Percentiles rank a stretch among this genome's conserved stretches.
Conservation (phyloP, 2,888 invertebrate genomes). For the Leptura quadrifasciata region DNA sequence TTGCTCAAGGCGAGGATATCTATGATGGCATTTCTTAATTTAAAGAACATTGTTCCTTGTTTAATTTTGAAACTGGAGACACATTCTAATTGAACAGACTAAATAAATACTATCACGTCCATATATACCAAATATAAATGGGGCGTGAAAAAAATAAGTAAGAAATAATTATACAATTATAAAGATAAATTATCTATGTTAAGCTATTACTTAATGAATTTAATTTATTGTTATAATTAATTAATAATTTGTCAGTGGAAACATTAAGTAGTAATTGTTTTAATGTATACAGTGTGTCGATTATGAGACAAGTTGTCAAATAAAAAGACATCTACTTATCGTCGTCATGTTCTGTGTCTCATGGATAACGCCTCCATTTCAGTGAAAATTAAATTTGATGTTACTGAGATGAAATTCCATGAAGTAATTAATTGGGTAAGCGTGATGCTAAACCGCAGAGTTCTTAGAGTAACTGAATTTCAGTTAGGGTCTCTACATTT, state of each 20-base stretch:
- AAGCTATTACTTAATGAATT: background rate
- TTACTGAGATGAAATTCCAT: background rate
- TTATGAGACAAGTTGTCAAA: background rate
- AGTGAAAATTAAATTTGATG: background rate
- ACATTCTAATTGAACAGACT: background rate
- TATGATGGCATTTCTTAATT: background rate
- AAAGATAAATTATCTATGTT: slow-evolving; percentile 17
- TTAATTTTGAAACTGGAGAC: background rate
- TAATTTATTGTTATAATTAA: slow-evolving; percentile 7
- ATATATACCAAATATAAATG: slow-evolving; percentile 8
- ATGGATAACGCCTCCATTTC: no score
- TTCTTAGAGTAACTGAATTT: no score
- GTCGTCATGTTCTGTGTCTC: no score
- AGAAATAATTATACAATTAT: slow-evolving; percentile 28
- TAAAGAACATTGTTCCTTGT: background rate
- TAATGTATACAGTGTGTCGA: background rate
- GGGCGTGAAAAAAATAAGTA: slow-evolving; percentile 23
- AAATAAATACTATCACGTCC: background rate
- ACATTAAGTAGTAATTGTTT: background rate
- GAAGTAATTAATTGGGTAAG: background rate
- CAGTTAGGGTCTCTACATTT: no score
- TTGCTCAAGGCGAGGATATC: background rate
- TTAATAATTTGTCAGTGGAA: slow-evolving; percentile 2
- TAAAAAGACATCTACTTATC: no score
- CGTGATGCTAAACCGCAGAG: no score